Percentiles rank a stretch among this genome's conserved stretches.
These are phyloP conservation scores for Phylloscopus collybita DNA, from an alignment of 2,797 vertebrate genomes.

Conservation along the genomic window DNA sequence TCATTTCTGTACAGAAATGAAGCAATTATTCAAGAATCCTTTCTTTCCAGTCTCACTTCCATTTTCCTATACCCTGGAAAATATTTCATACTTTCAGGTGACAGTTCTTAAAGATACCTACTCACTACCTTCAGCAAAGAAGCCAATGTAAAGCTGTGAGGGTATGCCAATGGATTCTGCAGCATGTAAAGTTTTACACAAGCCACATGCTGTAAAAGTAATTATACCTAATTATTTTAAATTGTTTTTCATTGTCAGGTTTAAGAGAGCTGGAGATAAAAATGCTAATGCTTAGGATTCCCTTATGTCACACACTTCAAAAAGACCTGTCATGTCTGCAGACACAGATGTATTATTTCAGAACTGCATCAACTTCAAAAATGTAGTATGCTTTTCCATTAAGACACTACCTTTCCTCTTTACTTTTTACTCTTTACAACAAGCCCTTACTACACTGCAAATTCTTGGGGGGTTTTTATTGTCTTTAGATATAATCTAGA, in stretches of 20 bases:
- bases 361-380: not conserved
- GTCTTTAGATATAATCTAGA: not conserved
- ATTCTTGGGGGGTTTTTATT: not conserved
- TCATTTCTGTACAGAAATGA: not conserved
- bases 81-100: not conserved
- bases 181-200: not conserved
- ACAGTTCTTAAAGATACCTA: not conserved
- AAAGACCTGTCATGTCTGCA: not conserved
- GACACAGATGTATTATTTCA: not conserved
- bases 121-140: not conserved
- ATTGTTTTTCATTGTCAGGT: not conserved
- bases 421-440: not conserved
- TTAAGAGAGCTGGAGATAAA: not conserved
- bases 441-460: not conserved
- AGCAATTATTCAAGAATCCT: not conserved
- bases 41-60: not conserved
- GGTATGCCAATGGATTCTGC: not conserved
- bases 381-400: fast-evolving
- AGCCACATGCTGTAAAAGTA: not conserved
- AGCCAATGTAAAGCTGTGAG: not conserved
- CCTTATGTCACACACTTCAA: not conserved
- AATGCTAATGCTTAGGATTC: not conserved
- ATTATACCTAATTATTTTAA: not conserved
- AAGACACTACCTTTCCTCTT: not conserved
- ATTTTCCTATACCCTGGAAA: not conserved